Conservation (phyloP, 1,140 invertebrate genomes). For the Caenorhabditis briggsae region DNA sequence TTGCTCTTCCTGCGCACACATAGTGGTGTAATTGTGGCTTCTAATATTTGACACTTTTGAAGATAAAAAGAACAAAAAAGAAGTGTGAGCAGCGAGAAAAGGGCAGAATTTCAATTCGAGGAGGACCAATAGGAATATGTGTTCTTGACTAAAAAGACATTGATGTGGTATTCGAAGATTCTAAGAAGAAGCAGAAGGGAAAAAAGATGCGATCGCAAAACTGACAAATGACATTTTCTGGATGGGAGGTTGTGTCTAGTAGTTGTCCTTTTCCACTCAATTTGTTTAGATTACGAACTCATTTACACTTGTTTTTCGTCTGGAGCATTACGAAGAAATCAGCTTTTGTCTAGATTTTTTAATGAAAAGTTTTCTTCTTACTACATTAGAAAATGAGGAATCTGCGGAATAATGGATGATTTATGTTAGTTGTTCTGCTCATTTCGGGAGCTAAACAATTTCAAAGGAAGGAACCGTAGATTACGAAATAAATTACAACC, state of each 20-base stretch:
- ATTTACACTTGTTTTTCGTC: slow-evolving; percentile 49
- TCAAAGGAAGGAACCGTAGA: too few species aligned
- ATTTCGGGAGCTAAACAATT: too few species aligned
- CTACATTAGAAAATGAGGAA: too few species aligned
- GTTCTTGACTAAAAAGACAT: background rate
- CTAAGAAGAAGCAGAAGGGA: slow-evolving; percentile 6
- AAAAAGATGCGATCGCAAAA: slow-evolving; percentile 47
- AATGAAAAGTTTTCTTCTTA: background rate
- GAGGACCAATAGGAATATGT: background rate
- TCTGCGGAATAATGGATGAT: too few species aligned
- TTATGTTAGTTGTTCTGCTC: too few species aligned
- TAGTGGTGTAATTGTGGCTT: slow-evolving; percentile 40
- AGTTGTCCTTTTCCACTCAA: slow-evolving; percentile 37
- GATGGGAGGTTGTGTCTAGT: slow-evolving; percentile 39
- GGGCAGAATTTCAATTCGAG: background rate
- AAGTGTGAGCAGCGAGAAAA: background rate
- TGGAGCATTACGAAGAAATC: slow-evolving; percentile 1
- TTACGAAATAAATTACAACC: too few species aligned
- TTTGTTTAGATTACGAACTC: slow-evolving; percentile 53
- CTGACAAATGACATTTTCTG: slow-evolving; percentile 52
- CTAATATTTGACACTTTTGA: slow-evolving; percentile 43
- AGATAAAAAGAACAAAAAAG: slow-evolving; percentile 21
- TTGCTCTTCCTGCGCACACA: background rate
- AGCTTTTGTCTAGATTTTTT: background rate
- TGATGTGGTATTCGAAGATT: slow-evolving; percentile 31